Percentiles rank a stretch among this genome's conserved stretches.
These are phyloP conservation scores for Asteroscopus sphinx DNA, from an alignment of 2,888 invertebrate genomes.

Conservation along the genomic window DNA sequence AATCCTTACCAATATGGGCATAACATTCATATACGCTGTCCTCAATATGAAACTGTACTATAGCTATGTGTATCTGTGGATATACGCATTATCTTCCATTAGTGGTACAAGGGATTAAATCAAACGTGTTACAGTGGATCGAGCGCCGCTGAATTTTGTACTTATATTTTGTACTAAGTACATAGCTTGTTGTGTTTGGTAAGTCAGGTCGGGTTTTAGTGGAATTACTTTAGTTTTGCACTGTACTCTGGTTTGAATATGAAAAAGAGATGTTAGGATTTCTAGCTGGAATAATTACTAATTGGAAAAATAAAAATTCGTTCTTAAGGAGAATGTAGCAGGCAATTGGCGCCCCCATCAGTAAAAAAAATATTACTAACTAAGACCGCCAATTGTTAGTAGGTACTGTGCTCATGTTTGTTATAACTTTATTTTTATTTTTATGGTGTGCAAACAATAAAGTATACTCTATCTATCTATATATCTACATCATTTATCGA, in stretches of 20 bases:
- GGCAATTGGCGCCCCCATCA: no score
- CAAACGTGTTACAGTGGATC: slow-evolving; percentile 59
- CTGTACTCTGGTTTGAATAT: background rate
- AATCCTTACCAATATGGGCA: background rate
- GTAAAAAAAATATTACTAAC: no score
- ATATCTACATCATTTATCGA: no score
- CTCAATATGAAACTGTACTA: slow-evolving; percentile 1
- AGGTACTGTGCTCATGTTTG: no score
- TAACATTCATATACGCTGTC: slow-evolving; percentile 3
- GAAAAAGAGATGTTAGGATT: background rate
- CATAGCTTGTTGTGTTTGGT: slow-evolving; percentile 29
- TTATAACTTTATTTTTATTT: no score
- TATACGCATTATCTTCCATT: slow-evolving; percentile 82
- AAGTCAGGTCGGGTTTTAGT: slow-evolving; percentile 12
- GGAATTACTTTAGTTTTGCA: background rate
- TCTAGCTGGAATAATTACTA: background rate
- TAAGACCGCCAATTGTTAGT: no score
- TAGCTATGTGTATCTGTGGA: slow-evolving; percentile 34
- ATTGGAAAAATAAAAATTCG: no score
- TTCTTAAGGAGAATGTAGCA: no score
- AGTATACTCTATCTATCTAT: no score
- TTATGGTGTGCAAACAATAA: no score
- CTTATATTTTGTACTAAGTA: slow-evolving; percentile 41
- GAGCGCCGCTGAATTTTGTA: slow-evolving; percentile 34
- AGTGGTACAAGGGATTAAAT: slow-evolving; percentile 82